Percentiles rank a stretch among this genome's conserved stretches.
Conservation (phyloP, 1,140 invertebrate species). For the Euwallacea fornicatus region DNA sequence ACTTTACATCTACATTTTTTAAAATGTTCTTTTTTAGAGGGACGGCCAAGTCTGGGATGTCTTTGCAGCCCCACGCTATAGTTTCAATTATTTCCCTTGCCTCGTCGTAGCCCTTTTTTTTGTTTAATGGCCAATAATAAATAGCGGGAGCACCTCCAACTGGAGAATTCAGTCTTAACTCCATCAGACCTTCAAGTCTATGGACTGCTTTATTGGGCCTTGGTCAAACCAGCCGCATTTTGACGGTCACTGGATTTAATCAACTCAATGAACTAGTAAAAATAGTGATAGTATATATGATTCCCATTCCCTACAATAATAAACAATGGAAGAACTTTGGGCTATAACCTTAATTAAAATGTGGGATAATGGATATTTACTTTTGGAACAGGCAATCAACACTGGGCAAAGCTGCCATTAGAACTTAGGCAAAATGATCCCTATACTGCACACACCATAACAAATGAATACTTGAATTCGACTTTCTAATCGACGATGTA, state of each 20-base stretch:
- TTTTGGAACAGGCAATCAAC: not conserved
- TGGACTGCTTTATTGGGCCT: slow-evolving; percentile 19
- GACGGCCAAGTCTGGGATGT: slow-evolving; percentile 32
- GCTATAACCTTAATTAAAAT: not conserved
- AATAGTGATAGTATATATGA: not conserved
- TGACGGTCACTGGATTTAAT: slow-evolving; percentile 12
- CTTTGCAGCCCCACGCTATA: slow-evolving; percentile 32
- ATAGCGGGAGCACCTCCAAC: slow-evolving; percentile 27
- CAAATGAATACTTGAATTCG: not conserved
- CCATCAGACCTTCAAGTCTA: slow-evolving; percentile 29
- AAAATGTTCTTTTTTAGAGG: slow-evolving; percentile 34
- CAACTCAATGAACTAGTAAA: not conserved
- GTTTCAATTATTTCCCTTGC: slow-evolving; percentile 32
- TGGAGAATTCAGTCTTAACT: slow-evolving; percentile 35
- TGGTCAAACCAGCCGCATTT: slow-evolving; percentile 20
- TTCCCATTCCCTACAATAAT: not conserved
- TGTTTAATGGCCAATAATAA: slow-evolving; percentile 33
- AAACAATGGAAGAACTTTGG: not conserved
- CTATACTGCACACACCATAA: not conserved
- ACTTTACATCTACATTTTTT: slow-evolving; percentile 24
- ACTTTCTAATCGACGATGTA: slow-evolving; percentile 22
- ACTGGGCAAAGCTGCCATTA: not conserved
- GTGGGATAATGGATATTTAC: not conserved
- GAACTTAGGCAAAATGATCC: slow-evolving; percentile 1
- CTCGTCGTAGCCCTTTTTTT: slow-evolving; percentile 34